A percentile compares a stretch with the other conserved stretches of the same genome.
Evolutionary conservation across 2,888 invertebrate genomes (phyloP).

Genomic region (Chelonus formosanus): DNA sequence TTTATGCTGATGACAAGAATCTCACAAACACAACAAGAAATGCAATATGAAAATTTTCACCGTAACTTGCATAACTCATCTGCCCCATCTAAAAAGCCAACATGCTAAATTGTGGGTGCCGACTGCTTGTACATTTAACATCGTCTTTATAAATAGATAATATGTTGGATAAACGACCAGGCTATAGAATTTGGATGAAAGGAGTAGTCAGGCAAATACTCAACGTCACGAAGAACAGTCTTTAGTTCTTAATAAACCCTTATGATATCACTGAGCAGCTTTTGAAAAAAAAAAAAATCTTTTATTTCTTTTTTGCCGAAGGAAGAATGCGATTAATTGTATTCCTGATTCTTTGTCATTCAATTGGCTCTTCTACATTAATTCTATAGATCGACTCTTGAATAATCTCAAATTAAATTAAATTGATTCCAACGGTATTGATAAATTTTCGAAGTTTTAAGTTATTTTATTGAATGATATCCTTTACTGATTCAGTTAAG

Average conservation of each 20-base stretch:
- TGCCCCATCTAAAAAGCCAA: background rate
- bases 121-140: slow-evolving; percentile 37
- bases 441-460: no score
- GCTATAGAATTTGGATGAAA: slow-evolving; percentile 51
- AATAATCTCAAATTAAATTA: no score
- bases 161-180: slow-evolving; percentile 50
- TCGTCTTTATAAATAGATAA: slow-evolving; percentile 56
- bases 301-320: no score
- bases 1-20: slow-evolving; percentile 4
- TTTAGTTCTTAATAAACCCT: slow-evolving; percentile 30
- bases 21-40: background rate
- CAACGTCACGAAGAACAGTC: slow-evolving; percentile 26
- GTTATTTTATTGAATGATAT: no score
- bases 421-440: no score
- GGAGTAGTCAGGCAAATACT: slow-evolving; percentile 33
- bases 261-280: slow-evolving; percentile 18
- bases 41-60: slow-evolving; percentile 9
- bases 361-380: no score
- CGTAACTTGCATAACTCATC: background rate
- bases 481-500: no score
- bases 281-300: slow-evolving; percentile 8
- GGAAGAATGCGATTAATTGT: no score
- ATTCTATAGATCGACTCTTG: no score
- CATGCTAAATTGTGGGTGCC: background rate
- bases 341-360: no score